These are phyloP conservation scores for Sturnira hondurensis DNA, from an alignment of 2,113 vertebrate species.

Conservation along the genomic window DNA sequence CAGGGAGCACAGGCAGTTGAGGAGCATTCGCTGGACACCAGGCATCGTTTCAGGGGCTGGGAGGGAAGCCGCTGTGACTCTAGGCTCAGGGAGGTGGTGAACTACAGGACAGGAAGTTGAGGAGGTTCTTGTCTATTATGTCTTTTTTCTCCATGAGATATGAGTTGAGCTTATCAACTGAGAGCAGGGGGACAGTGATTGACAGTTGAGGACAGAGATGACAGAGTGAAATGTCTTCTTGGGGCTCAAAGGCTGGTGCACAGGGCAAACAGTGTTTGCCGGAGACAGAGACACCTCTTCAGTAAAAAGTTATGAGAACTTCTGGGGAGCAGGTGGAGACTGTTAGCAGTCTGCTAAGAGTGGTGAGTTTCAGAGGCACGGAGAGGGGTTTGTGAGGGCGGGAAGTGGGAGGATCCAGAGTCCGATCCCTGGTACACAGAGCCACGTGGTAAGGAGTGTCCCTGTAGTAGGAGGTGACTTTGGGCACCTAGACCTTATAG, in stretches of 20 bases:
- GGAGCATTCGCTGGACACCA: neutral
- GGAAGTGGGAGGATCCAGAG: no score
- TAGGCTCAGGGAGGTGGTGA: neutral
- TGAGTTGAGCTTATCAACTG: neutral
- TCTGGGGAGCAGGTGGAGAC: neutral
- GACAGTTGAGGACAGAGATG: neutral
- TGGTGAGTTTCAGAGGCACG: neutral
- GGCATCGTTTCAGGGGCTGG: neutral
- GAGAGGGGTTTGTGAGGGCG: neutral
- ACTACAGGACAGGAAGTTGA: neutral
- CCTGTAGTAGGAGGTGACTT: neutral
- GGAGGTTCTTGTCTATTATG: neutral
- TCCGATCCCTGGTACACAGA: neutral
- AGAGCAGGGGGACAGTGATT: no score
- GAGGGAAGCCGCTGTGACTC: neutral
- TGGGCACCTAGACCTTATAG: neutral
- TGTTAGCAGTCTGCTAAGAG: neutral
- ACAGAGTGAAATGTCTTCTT: neutral
- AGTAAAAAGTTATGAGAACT: neutral
- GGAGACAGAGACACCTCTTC: neutral
- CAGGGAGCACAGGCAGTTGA: no score
- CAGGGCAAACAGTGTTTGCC: no score
- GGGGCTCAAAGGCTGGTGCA: accelerated
- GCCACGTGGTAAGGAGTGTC: neutral
- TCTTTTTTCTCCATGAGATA: neutral